Base-by-base conservation (phyloP, 2,113 vertebrate species). In the Saiga tatarica region DNA sequence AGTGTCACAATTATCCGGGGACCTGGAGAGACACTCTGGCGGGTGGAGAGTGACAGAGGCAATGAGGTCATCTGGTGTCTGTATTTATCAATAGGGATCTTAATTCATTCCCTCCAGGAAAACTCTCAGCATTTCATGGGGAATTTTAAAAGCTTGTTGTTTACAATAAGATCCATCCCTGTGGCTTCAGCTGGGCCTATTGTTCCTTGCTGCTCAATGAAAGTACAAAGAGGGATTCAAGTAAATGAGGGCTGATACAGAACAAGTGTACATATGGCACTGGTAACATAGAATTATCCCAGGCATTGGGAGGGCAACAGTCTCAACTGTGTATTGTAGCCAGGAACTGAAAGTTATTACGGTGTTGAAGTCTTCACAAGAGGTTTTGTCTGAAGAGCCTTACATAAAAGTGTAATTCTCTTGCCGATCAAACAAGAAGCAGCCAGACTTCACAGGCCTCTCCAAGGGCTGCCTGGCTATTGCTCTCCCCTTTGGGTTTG, bases 91-190 rank as follows among this genome's bases (percentile, higher is more conserved):
- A 85, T 82, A 57, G 36, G 52, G 15, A 96, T 97, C 97, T 98
- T 47, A 59, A 95, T 71, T 93, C 62, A 74, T 98, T 78, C 25
- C 60, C 52, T 89, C 85, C 45, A 30, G 52, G 85, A 97, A 87
- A 79, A 84, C 81, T 71, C 89, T 88, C 55, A 81, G 76, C 86
- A 89, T 67, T 97, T 94, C 92, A 93, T 64, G 86, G 82, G 71
- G 94, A 92, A 93, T 96, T 96, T 97, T 96, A 90, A 96, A 97
- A 94, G 97, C 92, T 93, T 96, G 93, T 95, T 95, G 96, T 96
- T 97, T 98, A 95, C 97, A 97, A 95, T 97, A 91, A 95, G 94
- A 97, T 97, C 96, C 96, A 96, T 64, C 62, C 52, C 83, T 88
- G 81, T 30, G 94, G 92, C 86, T 97, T 95, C 55, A 74, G 50